These are phyloP conservation scores for Chaetodon trifascialis DNA, from an alignment of 2,113 vertebrate genomes.

Conservation along the genomic window DNA sequence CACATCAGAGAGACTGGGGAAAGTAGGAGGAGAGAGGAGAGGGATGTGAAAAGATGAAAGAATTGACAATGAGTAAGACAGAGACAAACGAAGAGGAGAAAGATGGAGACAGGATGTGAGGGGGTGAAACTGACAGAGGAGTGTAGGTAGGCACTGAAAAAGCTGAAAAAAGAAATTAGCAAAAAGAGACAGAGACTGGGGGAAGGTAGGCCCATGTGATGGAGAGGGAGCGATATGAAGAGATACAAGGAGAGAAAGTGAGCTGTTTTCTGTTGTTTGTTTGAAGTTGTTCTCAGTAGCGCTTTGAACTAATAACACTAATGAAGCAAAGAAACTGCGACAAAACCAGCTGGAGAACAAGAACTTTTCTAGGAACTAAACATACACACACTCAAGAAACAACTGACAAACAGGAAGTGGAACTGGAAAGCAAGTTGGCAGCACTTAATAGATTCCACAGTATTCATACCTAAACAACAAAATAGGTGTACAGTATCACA, in stretches of 20 bases:
- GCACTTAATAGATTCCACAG: not conserved
- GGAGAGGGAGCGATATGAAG: slow-evolving; percentile 4
- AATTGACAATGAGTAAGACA: slow-evolving; percentile 65
- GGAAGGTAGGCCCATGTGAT: slow-evolving; percentile 39
- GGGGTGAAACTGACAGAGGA: slow-evolving; percentile 64
- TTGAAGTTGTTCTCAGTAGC: slow-evolving; percentile 56
- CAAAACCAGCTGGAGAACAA: slow-evolving; percentile 15
- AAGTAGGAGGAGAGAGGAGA: slow-evolving; percentile 60
- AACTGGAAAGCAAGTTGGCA: not conserved
- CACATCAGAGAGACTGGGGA: slow-evolving; percentile 67
- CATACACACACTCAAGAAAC: slow-evolving; percentile 14
- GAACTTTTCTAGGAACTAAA: slow-evolving; percentile 12
- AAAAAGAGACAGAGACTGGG: slow-evolving; percentile 13
- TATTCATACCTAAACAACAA: not conserved
- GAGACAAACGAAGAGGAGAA: slow-evolving; percentile 56
- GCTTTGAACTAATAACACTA: slow-evolving; percentile 65
- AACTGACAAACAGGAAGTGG: slow-evolving; percentile 7
- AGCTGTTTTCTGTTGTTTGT: slow-evolving; percentile 45
- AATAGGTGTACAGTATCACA: not conserved
- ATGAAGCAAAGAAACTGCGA: slow-evolving; percentile 49
- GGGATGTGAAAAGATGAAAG: slow-evolving; percentile 69
- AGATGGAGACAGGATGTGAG: slow-evolving; percentile 63
- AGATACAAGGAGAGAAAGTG: slow-evolving; percentile 24
- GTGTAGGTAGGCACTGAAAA: slow-evolving; percentile 57
- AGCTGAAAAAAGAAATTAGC: slow-evolving; percentile 47